phyloP scores from a whole-genome alignment of 2,888 invertebrate species.

The Blomia tropicalis region DNA sequence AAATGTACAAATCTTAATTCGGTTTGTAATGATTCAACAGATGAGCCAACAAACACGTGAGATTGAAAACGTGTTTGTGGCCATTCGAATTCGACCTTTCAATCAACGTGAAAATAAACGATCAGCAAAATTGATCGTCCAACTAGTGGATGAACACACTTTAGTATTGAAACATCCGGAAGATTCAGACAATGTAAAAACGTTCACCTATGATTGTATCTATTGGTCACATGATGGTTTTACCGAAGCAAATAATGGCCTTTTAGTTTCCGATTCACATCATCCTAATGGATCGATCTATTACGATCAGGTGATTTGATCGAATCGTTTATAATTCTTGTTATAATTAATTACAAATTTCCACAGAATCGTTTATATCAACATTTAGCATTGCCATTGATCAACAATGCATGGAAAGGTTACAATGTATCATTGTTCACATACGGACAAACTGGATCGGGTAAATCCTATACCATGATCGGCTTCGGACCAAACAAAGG shows the following conservation, averaged over 20 bases:
- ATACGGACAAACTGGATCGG: conserved; percentile 44
- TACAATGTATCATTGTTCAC: conserved; percentile 45
- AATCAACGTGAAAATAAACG: conserved; percentile 41
- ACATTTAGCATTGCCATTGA: conserved; percentile 41
- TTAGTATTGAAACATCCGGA: conserved; percentile 39
- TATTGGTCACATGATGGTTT: conserved; percentile 46
- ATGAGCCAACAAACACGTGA: neutral
- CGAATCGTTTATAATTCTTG: neutral
- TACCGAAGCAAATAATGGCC: conserved; percentile 38
- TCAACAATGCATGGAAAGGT: conserved; percentile 44
- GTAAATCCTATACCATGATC: conserved; percentile 45
- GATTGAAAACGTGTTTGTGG: conserved; percentile 41
- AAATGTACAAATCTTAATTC: too few relatives aligned
- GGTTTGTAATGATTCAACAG: neutral
- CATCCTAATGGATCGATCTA: conserved; percentile 38
- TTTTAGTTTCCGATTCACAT: conserved; percentile 34
- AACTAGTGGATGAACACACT: conserved; percentile 39
- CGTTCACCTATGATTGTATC: conserved; percentile 43
- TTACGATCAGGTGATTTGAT: conserved; percentile 40
- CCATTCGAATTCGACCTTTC: conserved; percentile 38
- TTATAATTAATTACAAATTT: neutral
- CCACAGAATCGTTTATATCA: conserved; percentile 38
- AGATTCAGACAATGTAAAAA: conserved; percentile 35
- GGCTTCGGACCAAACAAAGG: conserved; percentile 44
- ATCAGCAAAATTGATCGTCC: conserved; percentile 39